These are phyloP conservation scores for Parthenolecanium corni DNA, from an alignment of 2,888 invertebrate genomes.

Conservation along the genomic window DNA sequence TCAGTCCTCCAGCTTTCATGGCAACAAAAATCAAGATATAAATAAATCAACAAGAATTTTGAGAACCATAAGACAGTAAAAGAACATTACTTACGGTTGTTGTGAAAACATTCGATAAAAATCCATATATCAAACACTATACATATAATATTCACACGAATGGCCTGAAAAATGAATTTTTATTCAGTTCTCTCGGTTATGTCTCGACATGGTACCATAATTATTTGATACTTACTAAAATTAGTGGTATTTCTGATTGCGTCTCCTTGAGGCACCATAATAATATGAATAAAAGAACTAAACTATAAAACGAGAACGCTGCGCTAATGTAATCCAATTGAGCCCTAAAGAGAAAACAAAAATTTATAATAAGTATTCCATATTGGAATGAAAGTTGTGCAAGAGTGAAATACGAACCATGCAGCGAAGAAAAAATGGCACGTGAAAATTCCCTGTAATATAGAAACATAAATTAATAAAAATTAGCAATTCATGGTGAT, in stretches of 20 bases:
- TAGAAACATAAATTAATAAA: too few relatives aligned
- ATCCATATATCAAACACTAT: slow-evolving; percentile 9
- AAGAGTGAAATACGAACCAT: neutral
- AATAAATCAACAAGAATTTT: neutral
- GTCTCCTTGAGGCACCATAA: slow-evolving; percentile 20
- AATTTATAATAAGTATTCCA: neutral
- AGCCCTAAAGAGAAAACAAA: neutral
- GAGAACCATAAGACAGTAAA: neutral
- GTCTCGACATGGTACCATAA: neutral
- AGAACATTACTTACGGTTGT: neutral
- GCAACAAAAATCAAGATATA: neutral
- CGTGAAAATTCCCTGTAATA: slow-evolving; percentile 15
- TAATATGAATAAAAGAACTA: slow-evolving; percentile 1
- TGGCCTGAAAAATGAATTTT: slow-evolving; percentile 2
- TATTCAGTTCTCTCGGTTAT: too few relatives aligned
- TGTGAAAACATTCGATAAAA: neutral
- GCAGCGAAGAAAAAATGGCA: slow-evolving; percentile 10
- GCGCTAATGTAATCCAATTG: too few relatives aligned
- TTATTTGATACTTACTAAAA: slow-evolving; percentile 9
- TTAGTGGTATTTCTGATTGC: slow-evolving; percentile 19
- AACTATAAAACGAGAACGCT: slow-evolving; percentile 6
- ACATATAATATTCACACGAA: slow-evolving; percentile 12
- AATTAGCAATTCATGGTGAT: too few relatives aligned
- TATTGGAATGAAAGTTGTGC: neutral
- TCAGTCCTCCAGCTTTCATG: neutral